Evolutionary conservation across 2,888 invertebrate genomes (phyloP).

Genomic region (Microchrysa polita): DNA sequence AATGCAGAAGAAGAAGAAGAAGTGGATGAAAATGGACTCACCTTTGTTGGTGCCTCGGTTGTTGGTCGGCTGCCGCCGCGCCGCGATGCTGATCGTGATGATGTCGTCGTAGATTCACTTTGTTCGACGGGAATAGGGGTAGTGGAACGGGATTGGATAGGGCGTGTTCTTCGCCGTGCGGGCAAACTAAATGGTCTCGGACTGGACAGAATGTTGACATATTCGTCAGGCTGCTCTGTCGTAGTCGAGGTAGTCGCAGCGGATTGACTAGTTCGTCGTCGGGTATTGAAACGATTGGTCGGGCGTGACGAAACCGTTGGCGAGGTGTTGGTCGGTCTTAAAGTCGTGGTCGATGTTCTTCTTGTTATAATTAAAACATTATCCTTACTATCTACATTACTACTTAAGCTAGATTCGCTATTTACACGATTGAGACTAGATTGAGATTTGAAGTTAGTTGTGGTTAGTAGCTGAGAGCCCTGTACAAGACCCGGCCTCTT

Average conservation of each 20-base stretch:
- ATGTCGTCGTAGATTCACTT: slow-evolving; percentile 53
- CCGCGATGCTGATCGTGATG: slow-evolving; percentile 53
- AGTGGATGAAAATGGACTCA: slow-evolving; percentile 58
- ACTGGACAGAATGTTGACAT: slow-evolving; percentile 64
- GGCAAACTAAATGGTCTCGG: slow-evolving; percentile 68
- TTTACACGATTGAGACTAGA: slow-evolving; percentile 55
- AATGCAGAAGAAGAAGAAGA: slow-evolving; percentile 2
- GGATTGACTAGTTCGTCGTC: slow-evolving; percentile 24
- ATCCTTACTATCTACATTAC: slow-evolving; percentile 50
- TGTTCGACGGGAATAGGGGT: slow-evolving; percentile 35
- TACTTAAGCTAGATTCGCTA: slow-evolving; percentile 48
- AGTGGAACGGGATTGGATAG: slow-evolving; percentile 51
- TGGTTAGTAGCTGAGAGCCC: slow-evolving; percentile 45
- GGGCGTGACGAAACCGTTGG: slow-evolving; percentile 51
- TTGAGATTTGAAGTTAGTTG: slow-evolving; percentile 51
- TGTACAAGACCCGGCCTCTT: slow-evolving; percentile 5
- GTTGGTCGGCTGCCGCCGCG: slow-evolving; percentile 48
- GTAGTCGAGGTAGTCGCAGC: slow-evolving; percentile 49
- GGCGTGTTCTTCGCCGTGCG: slow-evolving; percentile 64
- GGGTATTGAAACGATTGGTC: slow-evolving; percentile 48
- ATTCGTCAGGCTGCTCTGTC: slow-evolving; percentile 54
- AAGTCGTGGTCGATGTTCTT: slow-evolving; percentile 53
- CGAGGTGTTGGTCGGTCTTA: slow-evolving; percentile 52
- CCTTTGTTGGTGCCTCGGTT: slow-evolving; percentile 55
- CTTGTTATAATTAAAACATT: slow-evolving; percentile 51